These are phyloP conservation scores for Nothocercus julius DNA, from an alignment of 2,113 vertebrate genomes.

Conservation along the genomic window DNA sequence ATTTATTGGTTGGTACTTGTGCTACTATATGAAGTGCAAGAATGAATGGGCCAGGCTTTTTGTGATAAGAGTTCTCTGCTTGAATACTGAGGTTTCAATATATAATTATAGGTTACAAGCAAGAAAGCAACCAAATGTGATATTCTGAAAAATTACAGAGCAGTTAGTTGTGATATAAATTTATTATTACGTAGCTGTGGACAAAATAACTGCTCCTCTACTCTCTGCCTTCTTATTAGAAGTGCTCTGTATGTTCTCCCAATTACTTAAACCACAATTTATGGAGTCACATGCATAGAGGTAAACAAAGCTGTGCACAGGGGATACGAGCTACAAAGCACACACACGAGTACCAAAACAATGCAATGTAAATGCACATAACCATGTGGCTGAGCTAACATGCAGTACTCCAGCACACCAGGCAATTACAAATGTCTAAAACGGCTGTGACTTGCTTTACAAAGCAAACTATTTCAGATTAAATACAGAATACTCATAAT, in stretches of 20 bases:
- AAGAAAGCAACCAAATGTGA: slow-evolving; percentile 7
- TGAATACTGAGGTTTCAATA: neutral
- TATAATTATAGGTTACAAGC: neutral
- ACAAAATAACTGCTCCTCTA: neutral
- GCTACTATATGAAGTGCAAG: neutral
- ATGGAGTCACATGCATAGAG: neutral
- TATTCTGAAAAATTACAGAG: slow-evolving; percentile 4
- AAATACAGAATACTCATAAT: neutral
- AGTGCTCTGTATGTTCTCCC: neutral
- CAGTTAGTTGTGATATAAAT: neutral
- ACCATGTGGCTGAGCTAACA: neutral
- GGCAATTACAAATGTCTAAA: neutral
- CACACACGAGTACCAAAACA: neutral
- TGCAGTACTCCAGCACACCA: neutral
- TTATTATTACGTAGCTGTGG: neutral
- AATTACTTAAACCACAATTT: neutral
- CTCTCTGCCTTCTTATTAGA: neutral
- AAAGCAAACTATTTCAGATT: neutral
- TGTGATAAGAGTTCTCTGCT: neutral
- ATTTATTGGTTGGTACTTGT: neutral
- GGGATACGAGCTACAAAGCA: neutral
- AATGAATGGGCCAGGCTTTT: neutral
- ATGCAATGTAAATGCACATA: neutral
- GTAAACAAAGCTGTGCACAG: neutral
- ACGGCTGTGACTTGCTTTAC: neutral